Conservation (phyloP, 2,888 invertebrate species). For the Tipula lateralis region DNA sequence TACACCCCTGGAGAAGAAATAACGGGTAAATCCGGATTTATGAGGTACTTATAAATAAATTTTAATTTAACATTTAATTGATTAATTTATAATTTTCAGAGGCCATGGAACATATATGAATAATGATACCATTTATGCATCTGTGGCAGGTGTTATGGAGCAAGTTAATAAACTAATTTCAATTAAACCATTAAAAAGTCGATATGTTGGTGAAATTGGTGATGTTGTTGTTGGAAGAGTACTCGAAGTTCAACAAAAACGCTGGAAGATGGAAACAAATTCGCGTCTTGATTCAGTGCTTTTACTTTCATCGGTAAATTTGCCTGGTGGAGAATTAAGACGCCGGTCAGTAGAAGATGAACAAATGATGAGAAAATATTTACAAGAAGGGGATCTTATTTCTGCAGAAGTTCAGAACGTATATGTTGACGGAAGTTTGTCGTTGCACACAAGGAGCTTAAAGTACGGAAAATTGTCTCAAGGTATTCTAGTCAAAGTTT, state of each 20-base stretch:
- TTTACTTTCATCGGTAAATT: slow-evolving; percentile 86
- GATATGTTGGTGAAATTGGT: slow-evolving; percentile 91
- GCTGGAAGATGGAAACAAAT: slow-evolving; percentile 95
- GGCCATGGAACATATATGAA: slow-evolving; percentile 95
- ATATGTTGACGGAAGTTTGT: slow-evolving; percentile 84
- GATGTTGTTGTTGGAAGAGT: slow-evolving; percentile 95
- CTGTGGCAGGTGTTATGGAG: slow-evolving; percentile 91
- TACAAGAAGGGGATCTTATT: slow-evolving; percentile 89
- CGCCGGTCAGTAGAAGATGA: slow-evolving; percentile 93
- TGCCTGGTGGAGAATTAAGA: slow-evolving; percentile 95
- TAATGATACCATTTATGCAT: slow-evolving; percentile 77
- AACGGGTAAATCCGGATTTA: slow-evolving; percentile 73
- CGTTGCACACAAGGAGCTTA: slow-evolving; percentile 90
- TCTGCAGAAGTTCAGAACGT: slow-evolving; percentile 96
- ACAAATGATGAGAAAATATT: slow-evolving; percentile 91
- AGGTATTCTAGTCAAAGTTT: slow-evolving; percentile 84
- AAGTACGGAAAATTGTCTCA: slow-evolving; percentile 95
- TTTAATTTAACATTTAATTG: slow-evolving; percentile 36
- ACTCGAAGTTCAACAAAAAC: slow-evolving; percentile 85
- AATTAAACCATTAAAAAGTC: slow-evolving; percentile 82
- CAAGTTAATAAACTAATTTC: slow-evolving; percentile 93
- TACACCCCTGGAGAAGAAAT: slow-evolving; percentile 87
- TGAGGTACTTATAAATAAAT: slow-evolving; percentile 58
- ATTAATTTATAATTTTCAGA: no score
- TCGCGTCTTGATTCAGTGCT: slow-evolving; percentile 82